Conservation (phyloP, 2,797 vertebrate genomes). For the Chelmon rostratus region DNA sequence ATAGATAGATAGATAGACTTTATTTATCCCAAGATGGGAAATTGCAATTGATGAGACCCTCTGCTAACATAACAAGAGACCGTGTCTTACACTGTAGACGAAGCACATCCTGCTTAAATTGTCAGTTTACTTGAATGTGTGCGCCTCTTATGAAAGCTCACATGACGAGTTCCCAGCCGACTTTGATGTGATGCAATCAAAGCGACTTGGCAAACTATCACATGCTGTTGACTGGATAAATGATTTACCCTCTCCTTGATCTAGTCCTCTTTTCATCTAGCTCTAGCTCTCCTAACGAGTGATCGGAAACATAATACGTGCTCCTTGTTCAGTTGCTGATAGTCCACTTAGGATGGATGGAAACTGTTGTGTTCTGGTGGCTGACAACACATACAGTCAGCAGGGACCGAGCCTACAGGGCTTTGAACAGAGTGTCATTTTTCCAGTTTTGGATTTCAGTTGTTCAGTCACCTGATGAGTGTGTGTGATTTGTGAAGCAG, state of each 20-base stretch:
- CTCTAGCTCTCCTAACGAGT: not conserved
- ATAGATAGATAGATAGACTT: too few species aligned
- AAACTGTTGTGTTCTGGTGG: not conserved
- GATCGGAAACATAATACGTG: not conserved
- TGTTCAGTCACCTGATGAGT: not conserved
- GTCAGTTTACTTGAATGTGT: not conserved
- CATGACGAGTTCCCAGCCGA: not conserved
- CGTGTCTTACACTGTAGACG: not conserved
- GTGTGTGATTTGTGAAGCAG: not conserved
- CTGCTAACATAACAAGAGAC: not conserved
- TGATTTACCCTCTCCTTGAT: not conserved
- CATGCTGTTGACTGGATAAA: not conserved
- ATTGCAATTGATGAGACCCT: not conserved
- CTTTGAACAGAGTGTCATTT: not conserved
- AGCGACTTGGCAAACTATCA: not conserved
- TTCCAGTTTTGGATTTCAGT: not conserved
- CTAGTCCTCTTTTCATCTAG: not conserved
- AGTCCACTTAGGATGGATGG: not conserved
- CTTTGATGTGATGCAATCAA: not conserved
- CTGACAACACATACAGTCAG: not conserved
- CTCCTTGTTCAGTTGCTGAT: not conserved
- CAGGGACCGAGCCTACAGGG: too few species aligned
- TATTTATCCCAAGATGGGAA: too few species aligned
- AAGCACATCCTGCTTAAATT: not conserved
- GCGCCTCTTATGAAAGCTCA: not conserved